These are phyloP conservation scores for Ctenochaetus hawaiiensis DNA, from an alignment of 2,797 vertebrate species.

Conservation along the genomic window DNA sequence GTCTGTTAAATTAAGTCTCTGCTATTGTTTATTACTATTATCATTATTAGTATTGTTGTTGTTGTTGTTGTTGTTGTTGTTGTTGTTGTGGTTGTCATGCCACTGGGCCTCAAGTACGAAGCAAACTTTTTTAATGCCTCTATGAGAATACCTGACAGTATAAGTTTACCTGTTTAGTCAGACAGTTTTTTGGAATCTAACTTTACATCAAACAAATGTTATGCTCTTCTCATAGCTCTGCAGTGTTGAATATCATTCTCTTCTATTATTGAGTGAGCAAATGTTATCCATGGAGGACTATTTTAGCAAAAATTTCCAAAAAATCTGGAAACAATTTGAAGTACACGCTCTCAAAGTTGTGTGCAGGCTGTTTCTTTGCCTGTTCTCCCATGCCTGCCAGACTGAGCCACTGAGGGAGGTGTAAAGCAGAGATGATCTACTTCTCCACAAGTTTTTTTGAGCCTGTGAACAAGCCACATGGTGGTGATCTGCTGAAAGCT, in stretches of 20 bases:
- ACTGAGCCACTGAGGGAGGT: constrained; percentile 60
- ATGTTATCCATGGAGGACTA: constrained; percentile 19
- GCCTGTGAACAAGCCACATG: constrained; percentile 77
- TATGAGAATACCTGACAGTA: too few relatives aligned
- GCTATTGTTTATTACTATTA: neutral
- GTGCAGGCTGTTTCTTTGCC: constrained; percentile 25
- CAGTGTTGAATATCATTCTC: neutral
- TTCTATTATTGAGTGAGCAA: constrained; percentile 9
- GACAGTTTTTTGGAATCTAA: neutral
- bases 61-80: neutral
- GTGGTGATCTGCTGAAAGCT: constrained; percentile 80
- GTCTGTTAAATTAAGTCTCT: constrained; percentile 38
- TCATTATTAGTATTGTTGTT: neutral
- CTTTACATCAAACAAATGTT: neutral
- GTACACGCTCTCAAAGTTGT: constrained; percentile 29
- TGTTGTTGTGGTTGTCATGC: neutral
- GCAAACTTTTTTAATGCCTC: too few relatives aligned
- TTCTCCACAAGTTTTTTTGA: constrained; percentile 64
- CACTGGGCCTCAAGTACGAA: neutral
- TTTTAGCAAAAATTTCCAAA: constrained; percentile 6
- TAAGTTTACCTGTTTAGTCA: neutral
- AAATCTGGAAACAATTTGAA: constrained; percentile 45
- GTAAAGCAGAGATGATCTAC: constrained; percentile 65
- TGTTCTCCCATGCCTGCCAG: constrained; percentile 25
- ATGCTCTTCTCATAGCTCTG: neutral